Evolutionary conservation across 2,113 vertebrate species (phyloP).

Genomic region (Gnathonemus echidnorhynchus): DNA sequence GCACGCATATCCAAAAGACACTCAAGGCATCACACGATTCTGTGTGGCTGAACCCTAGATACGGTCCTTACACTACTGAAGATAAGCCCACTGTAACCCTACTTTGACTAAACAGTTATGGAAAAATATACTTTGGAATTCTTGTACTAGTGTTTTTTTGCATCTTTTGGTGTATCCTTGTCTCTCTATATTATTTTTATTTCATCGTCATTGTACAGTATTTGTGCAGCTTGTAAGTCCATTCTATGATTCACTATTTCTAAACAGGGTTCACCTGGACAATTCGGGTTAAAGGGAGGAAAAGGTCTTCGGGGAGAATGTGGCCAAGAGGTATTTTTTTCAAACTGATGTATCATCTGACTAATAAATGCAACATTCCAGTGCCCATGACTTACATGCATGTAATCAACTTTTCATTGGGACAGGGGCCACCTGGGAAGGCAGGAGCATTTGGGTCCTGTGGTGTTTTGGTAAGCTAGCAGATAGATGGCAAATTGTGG

Average conservation of each 20-base stretch:
- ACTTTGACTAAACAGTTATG: background rate
- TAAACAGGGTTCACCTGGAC: constrained; percentile 46
- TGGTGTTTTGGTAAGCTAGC: background rate
- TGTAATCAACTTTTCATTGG: background rate
- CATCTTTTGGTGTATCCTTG: background rate
- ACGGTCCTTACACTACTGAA: background rate
- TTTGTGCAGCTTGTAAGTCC: background rate
- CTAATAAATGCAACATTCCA: background rate
- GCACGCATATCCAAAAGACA: background rate
- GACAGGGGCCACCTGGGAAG: background rate
- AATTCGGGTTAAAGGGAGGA: constrained; percentile 38
- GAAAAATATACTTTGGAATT: background rate
- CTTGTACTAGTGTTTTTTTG: background rate
- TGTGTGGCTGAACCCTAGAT: background rate
- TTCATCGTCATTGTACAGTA: background rate
- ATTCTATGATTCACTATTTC: background rate
- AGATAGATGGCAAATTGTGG: background rate
- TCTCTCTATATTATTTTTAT: background rate
- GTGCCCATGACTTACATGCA: background rate
- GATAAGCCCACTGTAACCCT: background rate
- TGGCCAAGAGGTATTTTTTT: constrained; percentile 45
- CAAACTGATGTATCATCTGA: background rate
- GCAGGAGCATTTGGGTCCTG: background rate
- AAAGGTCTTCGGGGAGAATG: constrained; percentile 50
- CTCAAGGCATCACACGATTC: background rate